A percentile compares a stretch with the other conserved stretches of the same genome.
phyloP scores from a whole-genome alignment of 1,140 invertebrate genomes.

The Bradynema listronoti region DNA sequence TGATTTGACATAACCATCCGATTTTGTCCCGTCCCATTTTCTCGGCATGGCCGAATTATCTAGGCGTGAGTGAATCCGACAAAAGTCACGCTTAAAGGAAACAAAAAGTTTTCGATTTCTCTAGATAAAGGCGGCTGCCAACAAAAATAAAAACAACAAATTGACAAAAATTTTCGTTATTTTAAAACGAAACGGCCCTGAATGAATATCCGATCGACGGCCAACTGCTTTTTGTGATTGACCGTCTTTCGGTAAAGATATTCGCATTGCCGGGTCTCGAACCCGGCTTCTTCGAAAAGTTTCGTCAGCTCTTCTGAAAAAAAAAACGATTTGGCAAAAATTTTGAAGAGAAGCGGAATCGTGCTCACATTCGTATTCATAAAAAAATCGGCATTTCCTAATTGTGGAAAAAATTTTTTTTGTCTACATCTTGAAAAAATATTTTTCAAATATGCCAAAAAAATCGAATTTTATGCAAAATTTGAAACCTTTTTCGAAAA shows the following conservation, averaged over 20 bases:
- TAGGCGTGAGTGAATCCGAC: too few species aligned
- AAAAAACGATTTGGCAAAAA: background rate
- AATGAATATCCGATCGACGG: constrained; percentile 45
- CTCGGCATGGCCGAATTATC: too few species aligned
- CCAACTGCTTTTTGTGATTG: constrained; percentile 44
- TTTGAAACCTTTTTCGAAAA: constrained; percentile 66
- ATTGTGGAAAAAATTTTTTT: constrained; percentile 1
- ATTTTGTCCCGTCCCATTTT: too few species aligned
- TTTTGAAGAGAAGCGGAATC: background rate
- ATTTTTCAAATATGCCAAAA: too few species aligned
- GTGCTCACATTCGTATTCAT: background rate
- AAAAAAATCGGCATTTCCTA: background rate
- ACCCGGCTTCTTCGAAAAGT: constrained; percentile 40
- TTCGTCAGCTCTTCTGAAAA: constrained; percentile 42
- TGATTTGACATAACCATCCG: too few species aligned
- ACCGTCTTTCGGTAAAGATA: constrained; percentile 45
- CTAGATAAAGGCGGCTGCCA: too few species aligned
- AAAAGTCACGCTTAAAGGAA: too few species aligned
- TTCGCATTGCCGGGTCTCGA: constrained; percentile 26
- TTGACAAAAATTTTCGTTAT: too few species aligned
- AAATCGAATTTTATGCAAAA: too few species aligned
- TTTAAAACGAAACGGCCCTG: constrained; percentile 42
- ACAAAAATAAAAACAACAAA: too few species aligned
- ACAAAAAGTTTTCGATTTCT: too few species aligned
- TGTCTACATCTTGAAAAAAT: background rate